Evolutionary conservation across 1,140 invertebrate genomes (phyloP).

Genomic region (Cydia fagiglandana): DNA sequence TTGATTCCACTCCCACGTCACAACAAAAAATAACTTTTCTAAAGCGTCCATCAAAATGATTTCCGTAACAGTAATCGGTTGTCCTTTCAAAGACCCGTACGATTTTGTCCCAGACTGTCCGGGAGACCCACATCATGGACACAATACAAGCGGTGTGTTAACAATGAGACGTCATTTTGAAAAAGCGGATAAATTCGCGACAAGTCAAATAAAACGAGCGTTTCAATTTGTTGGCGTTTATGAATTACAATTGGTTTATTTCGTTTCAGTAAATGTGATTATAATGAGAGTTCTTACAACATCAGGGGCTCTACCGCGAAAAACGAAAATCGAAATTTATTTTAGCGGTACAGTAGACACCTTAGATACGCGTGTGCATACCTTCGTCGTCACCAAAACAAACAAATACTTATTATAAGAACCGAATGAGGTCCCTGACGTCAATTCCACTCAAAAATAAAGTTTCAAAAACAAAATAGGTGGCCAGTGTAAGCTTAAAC

Average conservation of each 20-base stretch:
- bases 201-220: conserved; percentile 46
- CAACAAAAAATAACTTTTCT: conserved; percentile 47
- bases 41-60: conserved; percentile 64
- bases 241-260: conserved; percentile 10
- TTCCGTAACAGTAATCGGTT: conserved; percentile 52
- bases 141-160: conserved; percentile 49
- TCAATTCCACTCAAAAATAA: no score
- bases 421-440: no score
- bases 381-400: no score
- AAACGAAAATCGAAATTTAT: no score
- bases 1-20: conserved; percentile 19
- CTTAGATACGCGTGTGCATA: no score
- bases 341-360: no score
- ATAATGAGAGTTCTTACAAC: not conserved
- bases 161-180: conserved; percentile 46
- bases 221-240: conserved; percentile 34
- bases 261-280: not conserved
- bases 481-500: no score
- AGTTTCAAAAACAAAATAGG: no score
- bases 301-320: no score
- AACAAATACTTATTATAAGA: no score
- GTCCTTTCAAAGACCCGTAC: conserved; percentile 49
- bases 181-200: conserved; percentile 56
- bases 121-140: conserved; percentile 56
- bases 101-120: conserved; percentile 49